Conservation (phyloP, 1,140 invertebrate genomes). For the Drosophila auraria region DNA sequence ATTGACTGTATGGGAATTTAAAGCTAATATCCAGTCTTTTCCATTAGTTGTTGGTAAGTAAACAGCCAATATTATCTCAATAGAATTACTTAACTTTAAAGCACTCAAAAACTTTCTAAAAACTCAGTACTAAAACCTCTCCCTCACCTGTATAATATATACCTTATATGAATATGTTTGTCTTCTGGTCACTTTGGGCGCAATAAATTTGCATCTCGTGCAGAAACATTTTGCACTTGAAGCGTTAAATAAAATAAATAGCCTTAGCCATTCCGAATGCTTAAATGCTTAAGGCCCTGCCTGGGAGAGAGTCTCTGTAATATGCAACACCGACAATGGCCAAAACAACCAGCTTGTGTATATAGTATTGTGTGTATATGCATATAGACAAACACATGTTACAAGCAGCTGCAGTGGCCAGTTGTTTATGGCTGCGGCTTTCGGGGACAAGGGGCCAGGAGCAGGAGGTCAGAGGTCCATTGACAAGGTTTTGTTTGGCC, state of each 20-base stretch:
- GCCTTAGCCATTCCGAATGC: conserved; percentile 40
- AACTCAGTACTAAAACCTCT: too few relatives aligned
- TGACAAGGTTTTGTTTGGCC: conserved; percentile 58
- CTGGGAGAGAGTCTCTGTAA: conserved; percentile 18
- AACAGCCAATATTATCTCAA: neutral
- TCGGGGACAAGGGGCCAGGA: neutral
- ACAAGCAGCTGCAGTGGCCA: conserved; percentile 57
- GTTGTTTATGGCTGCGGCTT: conserved; percentile 59
- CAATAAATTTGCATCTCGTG: conserved; percentile 53
- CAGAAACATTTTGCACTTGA: conserved; percentile 52
- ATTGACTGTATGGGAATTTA: neutral
- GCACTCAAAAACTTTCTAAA: neutral
- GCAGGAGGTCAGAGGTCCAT: conserved; percentile 34
- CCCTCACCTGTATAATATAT: neutral
- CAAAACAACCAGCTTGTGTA: conserved; percentile 8
- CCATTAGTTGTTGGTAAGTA: neutral
- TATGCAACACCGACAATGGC: conserved; percentile 34
- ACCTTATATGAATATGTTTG: neutral
- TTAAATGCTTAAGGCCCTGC: conserved; percentile 51
- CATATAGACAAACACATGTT: conserved; percentile 49
- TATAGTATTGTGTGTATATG: conserved; percentile 13
- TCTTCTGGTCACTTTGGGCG: conserved; percentile 12
- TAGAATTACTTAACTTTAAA: neutral
- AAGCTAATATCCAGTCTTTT: too few relatives aligned
- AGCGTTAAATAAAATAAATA: conserved; percentile 65